phyloP scores from a whole-genome alignment of 2,797 vertebrate species.

The Pseudochirops cupreus region DNA sequence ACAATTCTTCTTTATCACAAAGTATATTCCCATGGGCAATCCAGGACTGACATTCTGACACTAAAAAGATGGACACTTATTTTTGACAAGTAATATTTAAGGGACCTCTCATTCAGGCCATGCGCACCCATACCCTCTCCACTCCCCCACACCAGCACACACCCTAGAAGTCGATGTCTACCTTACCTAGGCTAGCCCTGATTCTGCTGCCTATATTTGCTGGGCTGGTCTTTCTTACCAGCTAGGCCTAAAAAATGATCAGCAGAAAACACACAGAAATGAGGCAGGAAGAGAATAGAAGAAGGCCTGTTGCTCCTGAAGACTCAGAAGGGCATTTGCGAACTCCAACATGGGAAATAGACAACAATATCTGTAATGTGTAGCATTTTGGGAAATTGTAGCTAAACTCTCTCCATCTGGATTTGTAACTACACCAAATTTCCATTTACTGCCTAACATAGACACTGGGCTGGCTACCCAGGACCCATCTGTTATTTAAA shows the following conservation, averaged over 20 bases:
- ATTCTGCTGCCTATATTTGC: neutral
- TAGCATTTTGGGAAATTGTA: neutral
- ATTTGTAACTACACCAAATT: neutral
- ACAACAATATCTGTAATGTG: neutral
- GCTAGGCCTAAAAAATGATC: neutral
- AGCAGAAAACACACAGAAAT: neutral
- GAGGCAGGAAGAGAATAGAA: neutral
- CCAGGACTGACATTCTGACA: too few species aligned
- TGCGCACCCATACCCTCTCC: too few species aligned
- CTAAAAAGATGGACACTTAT: too few species aligned
- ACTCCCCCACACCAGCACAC: too few species aligned
- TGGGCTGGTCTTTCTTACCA: neutral
- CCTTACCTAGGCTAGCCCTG: neutral
- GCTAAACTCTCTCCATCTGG: neutral
- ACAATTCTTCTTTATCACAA: too few species aligned
- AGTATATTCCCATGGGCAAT: too few species aligned
- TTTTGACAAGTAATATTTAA: too few species aligned
- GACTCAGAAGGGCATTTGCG: neutral
- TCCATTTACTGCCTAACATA: neutral
- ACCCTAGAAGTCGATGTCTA: too few species aligned
- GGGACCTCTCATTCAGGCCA: too few species aligned
- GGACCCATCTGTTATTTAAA: neutral
- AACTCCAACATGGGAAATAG: neutral
- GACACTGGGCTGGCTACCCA: neutral
- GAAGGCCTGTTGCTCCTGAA: neutral